Percentiles rank a stretch among this genome's conserved stretches.
These are phyloP conservation scores for Aptenodytes patagonicus DNA, from an alignment of 2,113 vertebrate genomes.

Conservation along the genomic window DNA sequence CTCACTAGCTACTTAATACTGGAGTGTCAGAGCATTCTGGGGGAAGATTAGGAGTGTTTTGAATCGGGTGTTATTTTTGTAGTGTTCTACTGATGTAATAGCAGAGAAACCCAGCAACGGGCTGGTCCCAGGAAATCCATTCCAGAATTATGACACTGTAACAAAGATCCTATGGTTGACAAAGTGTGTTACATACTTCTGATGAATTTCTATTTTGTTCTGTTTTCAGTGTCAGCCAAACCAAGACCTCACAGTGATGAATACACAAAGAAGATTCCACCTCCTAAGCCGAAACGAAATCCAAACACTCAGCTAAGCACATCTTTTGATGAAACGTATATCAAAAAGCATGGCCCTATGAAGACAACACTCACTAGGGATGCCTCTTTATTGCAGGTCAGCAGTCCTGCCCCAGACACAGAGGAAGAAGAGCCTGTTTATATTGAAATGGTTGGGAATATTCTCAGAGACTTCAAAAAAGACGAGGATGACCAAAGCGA, in stretches of 20 bases:
- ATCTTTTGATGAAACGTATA: constrained; percentile 92
- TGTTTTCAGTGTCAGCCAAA: constrained; percentile 73
- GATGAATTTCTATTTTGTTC: background rate
- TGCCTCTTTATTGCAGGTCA: constrained; percentile 79
- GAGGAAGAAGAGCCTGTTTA: constrained; percentile 95
- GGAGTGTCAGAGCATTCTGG: background rate
- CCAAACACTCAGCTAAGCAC: constrained; percentile 96
- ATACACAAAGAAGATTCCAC: constrained; percentile 90
- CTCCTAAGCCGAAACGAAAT: constrained; percentile 94
- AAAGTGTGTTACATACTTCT: background rate
- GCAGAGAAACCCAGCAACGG: background rate
- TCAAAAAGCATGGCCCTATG: constrained; percentile 79
- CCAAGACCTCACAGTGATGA: constrained; percentile 87
- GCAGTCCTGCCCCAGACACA: constrained; percentile 78
- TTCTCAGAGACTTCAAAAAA: constrained; percentile 85
- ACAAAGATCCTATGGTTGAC: background rate
- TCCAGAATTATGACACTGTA: background rate
- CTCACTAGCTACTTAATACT: background rate
- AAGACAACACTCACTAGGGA: constrained; percentile 78
- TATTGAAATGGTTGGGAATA: constrained; percentile 98
- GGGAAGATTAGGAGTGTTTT: background rate
- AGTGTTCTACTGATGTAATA: background rate
- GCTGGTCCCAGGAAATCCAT: background rate
- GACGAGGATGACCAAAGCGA: constrained; percentile 90
- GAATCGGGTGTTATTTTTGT: background rate